phyloP scores from a whole-genome alignment of 2,113 vertebrate genomes.

The Edolisoma coerulescens region DNA sequence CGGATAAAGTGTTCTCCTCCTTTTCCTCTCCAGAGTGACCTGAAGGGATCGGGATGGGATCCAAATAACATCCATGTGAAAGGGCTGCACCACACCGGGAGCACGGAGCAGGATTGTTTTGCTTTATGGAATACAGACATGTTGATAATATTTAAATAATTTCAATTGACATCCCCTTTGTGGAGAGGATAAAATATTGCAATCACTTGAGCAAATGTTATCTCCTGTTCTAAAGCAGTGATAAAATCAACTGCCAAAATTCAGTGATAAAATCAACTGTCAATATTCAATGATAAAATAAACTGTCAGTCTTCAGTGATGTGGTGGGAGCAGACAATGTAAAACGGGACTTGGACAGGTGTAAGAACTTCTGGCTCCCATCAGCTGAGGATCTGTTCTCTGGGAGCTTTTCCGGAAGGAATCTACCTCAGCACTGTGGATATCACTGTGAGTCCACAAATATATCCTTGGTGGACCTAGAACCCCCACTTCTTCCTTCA shows the following conservation, averaged over 20 bases:
- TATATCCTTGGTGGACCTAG: not conserved
- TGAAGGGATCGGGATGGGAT: not conserved
- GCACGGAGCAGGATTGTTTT: not conserved
- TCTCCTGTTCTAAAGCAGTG: not conserved
- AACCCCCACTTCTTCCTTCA: not conserved
- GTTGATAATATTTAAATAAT: not conserved
- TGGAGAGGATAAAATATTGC: not conserved
- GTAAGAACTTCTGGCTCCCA: not conserved
- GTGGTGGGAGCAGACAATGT: not conserved
- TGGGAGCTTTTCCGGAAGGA: not conserved
- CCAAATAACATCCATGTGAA: not conserved
- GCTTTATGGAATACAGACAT: not conserved
- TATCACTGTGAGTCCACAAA: not conserved
- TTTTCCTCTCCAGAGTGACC: not conserved
- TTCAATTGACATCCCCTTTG: accelerated
- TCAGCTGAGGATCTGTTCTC: not conserved
- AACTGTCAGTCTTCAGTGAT: not conserved
- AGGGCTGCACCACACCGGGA: not conserved
- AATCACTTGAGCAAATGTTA: accelerated
- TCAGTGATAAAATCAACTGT: not conserved
- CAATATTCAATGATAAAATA: not conserved
- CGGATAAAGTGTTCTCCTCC: not conserved
- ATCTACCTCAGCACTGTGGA: not conserved
- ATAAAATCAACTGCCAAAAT: not conserved
- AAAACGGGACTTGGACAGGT: not conserved